Evolutionary conservation across 2,797 vertebrate species (phyloP).

Genomic region (Diplodus sargus): DNA sequence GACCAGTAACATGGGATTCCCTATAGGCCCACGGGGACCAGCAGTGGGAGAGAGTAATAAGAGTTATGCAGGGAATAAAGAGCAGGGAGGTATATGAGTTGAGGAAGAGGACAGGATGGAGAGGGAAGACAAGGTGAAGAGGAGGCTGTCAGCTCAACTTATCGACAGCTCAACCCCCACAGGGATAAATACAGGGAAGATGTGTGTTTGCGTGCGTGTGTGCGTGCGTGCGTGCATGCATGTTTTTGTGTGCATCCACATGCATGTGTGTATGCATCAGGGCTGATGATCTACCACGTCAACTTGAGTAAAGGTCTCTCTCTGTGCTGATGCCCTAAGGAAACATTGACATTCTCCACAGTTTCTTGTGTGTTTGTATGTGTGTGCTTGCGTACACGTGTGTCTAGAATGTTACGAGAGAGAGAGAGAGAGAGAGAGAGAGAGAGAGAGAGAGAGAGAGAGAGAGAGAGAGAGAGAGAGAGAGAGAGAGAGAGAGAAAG

Average conservation of each 20-base stretch:
- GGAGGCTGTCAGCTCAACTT: slow-evolving; percentile 69
- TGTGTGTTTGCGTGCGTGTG: background rate
- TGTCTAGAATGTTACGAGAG: background rate
- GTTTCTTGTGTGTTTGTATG: slow-evolving; percentile 28
- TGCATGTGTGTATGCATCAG: slow-evolving; percentile 36
- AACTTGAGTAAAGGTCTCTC: slow-evolving; percentile 72
- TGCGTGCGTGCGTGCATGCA: background rate
- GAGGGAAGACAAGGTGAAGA: slow-evolving; percentile 61
- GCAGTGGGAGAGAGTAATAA: background rate
- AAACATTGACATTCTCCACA: slow-evolving; percentile 65
- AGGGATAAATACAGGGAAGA: slow-evolving; percentile 64
- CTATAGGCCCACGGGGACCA: slow-evolving; percentile 3
- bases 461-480: slow-evolving; percentile 1
- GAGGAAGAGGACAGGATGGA: slow-evolving; percentile 52
- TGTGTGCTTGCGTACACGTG: background rate
- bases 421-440: background rate
- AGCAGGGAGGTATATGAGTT: slow-evolving; percentile 20
- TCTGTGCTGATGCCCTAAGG: slow-evolving; percentile 52
- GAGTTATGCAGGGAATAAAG: slow-evolving; percentile 22
- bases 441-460: background rate
- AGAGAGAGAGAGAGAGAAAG: background rate
- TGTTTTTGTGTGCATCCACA: background rate
- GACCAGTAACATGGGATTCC: background rate
- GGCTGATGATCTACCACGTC: slow-evolving; percentile 73
- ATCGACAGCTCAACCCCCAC: slow-evolving; percentile 70